Evolutionary conservation across 30 jellyfish, hydroid and myxozoan genomes (phyloP).

Genomic region (Mastigias papua): DNA sequence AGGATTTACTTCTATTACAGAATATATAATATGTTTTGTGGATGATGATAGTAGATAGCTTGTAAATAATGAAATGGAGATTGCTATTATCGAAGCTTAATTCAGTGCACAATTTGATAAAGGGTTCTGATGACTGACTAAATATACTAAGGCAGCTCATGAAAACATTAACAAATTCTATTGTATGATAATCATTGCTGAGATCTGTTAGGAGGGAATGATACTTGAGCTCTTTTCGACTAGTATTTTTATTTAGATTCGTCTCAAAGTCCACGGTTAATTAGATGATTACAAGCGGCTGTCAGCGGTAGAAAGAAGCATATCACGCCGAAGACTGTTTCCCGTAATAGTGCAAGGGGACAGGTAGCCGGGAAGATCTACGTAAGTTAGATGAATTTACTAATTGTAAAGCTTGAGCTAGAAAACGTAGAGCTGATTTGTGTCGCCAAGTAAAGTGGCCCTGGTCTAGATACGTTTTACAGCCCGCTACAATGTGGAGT

Average conservation of each 20-base stretch:
- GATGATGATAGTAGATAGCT: neutral
- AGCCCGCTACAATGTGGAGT: neutral
- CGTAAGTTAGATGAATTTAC: neutral
- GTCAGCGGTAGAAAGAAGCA: neutral
- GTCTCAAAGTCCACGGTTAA: neutral
- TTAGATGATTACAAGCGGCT: neutral
- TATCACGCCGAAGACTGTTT: neutral
- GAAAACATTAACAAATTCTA: too few species aligned
- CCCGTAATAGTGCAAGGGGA: neutral
- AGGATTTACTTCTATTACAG: neutral
- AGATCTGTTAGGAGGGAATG: neutral
- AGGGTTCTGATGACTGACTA: neutral
- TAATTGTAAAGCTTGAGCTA: neutral
- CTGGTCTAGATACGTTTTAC: neutral
- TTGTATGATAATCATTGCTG: neutral
- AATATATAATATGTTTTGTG: neutral
- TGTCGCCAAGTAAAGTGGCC: neutral
- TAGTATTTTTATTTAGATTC: neutral
- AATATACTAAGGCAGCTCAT: neutral
- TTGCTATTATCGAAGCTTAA: neutral
- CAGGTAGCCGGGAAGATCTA: neutral
- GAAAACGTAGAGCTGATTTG: neutral
- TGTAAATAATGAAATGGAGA: neutral
- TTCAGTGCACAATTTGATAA: neutral
- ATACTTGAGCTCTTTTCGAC: neutral